Base-by-base conservation (phyloP, 2,113 vertebrate species). In the Turnix velox region DNA sequence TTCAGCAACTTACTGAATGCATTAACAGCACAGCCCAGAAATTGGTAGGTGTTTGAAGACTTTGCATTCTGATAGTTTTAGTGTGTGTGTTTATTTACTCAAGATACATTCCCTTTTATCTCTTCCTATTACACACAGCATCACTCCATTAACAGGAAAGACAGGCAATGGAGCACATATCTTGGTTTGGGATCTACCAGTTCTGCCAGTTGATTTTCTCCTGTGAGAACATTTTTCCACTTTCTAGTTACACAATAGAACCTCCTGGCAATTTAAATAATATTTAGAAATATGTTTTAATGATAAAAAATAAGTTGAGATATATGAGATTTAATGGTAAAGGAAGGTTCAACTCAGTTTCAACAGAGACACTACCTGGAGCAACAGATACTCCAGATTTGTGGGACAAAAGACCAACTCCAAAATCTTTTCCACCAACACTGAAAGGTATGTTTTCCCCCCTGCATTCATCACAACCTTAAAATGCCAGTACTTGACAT, bases 111-210 rank as follows among this genome's bases (percentile, higher is more conserved):
- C 8, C 4, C 3, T 74, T 86, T 84, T 63, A 31, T 55, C 28
- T 59, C 22, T 9, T 90, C 30, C 17, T 87, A 3, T 73, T 43
- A 20, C 20, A 72, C 13, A 40, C 20, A 89, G 3, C 37, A 66
- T 37, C 75, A 20, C 5, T 61, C 33, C 6, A 33, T 74, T 55
- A 33, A 33, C 31, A 42, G 31, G n/a, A 81, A 84, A 63, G 22
- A 5, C 13, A 51, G 37, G 11, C 11, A 74, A 51, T 0, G 0
- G 23, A 20, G 4, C 78, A 1, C 7, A 22, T 20, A 51, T 20
- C 0, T 3, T 24, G 22, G 25, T 52, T 55, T 46, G 61, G 18
- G 75, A 17, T n/a, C n/a, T 81, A 25, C 10, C 23, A 14, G 18
- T 51, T 91, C 12, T 77, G 33, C 10, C 51, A 30, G 19, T 23